A percentile compares a stretch with the other conserved stretches of the same genome.
Conservation (phyloP, 2,888 invertebrate genomes). For the Disparrhopalites patrizii region DNA sequence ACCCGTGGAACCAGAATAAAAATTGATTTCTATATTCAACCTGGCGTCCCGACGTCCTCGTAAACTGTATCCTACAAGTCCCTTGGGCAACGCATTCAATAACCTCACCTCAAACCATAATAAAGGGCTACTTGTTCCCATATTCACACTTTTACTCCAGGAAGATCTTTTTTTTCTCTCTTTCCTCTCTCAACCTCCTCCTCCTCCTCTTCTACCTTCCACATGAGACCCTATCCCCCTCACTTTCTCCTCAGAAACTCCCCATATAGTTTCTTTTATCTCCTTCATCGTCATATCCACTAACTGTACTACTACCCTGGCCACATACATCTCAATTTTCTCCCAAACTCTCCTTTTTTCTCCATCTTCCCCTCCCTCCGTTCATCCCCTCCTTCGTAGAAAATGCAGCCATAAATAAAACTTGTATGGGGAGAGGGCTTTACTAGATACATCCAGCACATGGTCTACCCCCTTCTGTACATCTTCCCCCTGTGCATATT, state of each 20-base stretch:
- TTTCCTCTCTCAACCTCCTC: slow-evolving; percentile 10
- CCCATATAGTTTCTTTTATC: too few species aligned
- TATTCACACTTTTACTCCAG: slow-evolving; percentile 18
- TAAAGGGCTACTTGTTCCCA: slow-evolving; percentile 16
- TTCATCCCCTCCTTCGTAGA: slow-evolving; percentile 1
- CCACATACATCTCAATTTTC: too few species aligned
- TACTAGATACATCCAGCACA: neutral
- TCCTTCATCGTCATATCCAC: too few species aligned
- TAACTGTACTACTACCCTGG: too few species aligned
- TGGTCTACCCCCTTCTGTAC: neutral
- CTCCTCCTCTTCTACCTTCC: neutral
- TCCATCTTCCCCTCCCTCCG: too few species aligned
- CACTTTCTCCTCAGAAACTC: too few species aligned
- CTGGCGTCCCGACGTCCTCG: slow-evolving; percentile 25
- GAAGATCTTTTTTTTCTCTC: slow-evolving; percentile 6
- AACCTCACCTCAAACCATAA: slow-evolving; percentile 25
- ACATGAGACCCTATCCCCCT: neutral
- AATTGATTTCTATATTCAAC: slow-evolving; percentile 26
- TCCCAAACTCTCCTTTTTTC: too few species aligned
- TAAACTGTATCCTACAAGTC: slow-evolving; percentile 27
- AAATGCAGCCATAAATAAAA: slow-evolving; percentile 1
- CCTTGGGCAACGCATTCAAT: slow-evolving; percentile 25
- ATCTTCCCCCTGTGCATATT: neutral
- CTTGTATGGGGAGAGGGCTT: neutral
- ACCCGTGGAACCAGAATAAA: slow-evolving; percentile 6